These are phyloP conservation scores for Fragum sueziense DNA, from an alignment of 2,888 invertebrate species.

Conservation along the genomic window DNA sequence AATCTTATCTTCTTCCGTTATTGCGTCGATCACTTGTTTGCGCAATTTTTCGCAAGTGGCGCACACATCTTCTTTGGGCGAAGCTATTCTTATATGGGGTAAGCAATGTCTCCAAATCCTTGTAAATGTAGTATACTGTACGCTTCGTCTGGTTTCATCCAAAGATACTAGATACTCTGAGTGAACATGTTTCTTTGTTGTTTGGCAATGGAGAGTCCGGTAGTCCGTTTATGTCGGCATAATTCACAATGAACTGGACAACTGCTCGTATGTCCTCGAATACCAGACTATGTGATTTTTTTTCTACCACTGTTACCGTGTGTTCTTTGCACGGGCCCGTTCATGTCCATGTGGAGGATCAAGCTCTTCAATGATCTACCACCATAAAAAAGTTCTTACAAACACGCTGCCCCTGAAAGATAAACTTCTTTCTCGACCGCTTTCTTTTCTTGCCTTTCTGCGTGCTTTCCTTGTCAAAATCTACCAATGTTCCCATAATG, in stretches of 20 bases:
- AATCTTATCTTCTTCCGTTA: constrained; percentile 32
- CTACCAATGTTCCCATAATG: neutral
- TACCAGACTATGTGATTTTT: neutral
- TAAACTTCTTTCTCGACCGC: neutral
- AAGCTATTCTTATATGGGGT: constrained; percentile 28
- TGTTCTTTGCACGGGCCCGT: neutral
- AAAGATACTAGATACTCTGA: no score
- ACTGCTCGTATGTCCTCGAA: neutral
- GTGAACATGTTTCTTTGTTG: neutral
- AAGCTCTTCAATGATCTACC: neutral
- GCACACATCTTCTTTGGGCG: constrained; percentile 39
- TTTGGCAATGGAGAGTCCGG: neutral
- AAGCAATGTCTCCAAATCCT: constrained; percentile 35
- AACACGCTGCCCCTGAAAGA: neutral
- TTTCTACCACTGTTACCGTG: neutral
- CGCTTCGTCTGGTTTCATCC: no score
- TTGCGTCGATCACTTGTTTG: constrained; percentile 16
- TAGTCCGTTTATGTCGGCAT: neutral
- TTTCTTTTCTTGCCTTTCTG: neutral
- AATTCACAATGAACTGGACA: neutral
- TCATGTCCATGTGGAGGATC: neutral
- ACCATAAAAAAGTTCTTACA: neutral
- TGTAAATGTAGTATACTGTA: constrained; percentile 24
- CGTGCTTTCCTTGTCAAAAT: neutral
- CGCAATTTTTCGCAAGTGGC: constrained; percentile 26